Evolutionary conservation across 2,888 invertebrate genomes (phyloP).

Genomic region (Eupithecia abbreviata): DNA sequence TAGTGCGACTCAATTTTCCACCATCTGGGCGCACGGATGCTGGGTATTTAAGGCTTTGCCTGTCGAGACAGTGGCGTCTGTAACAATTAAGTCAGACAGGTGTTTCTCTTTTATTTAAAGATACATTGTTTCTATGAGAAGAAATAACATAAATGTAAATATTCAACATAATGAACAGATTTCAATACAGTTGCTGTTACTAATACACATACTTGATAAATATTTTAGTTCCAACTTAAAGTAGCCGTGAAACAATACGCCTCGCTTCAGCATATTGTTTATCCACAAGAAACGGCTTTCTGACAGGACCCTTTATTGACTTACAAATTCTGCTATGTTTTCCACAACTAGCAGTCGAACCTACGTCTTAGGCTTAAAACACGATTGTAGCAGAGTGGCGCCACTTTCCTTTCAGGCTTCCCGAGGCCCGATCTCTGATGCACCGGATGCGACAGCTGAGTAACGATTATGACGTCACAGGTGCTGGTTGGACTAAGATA

Average conservation of each 20-base stretch:
- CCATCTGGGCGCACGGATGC: conserved; percentile 22
- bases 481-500: conserved; percentile 20
- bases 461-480: conserved; percentile 26
- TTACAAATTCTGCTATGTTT: neutral
- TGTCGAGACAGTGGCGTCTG: neutral
- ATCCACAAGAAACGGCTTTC: neutral
- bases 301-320: neutral
- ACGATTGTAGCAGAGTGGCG: neutral
- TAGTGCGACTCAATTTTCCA: conserved; percentile 21
- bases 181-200: no score
- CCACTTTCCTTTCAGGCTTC: neutral
- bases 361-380: neutral
- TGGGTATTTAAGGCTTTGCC: conserved; percentile 16
- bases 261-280: neutral
- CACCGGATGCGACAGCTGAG: conserved; percentile 23
- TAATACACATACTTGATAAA: no score
- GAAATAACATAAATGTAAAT: no score
- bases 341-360: neutral
- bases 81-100: neutral
- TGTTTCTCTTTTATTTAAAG: neutral
- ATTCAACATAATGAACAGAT: no score
- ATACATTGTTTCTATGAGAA: neutral
- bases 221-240: neutral
- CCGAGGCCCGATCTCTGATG: conserved; percentile 18
- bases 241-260: neutral